These are phyloP conservation scores for Thymelicus lineola DNA, from an alignment of 2,888 invertebrate species.

Conservation along the genomic window DNA sequence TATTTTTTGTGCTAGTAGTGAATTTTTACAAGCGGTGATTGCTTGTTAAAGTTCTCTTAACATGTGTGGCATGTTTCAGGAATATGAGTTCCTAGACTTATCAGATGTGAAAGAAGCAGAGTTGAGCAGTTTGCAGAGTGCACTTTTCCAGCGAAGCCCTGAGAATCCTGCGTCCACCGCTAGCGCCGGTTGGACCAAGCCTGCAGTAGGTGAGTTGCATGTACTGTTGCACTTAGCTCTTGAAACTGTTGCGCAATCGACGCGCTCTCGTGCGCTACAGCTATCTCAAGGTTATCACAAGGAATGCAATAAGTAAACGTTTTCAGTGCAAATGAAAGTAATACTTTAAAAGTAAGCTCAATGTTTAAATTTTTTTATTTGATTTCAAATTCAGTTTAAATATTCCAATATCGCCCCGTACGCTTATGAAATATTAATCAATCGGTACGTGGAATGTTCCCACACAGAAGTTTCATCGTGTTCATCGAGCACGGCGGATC, in stretches of 20 bases:
- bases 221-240: slow-evolving; percentile 22
- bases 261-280: slow-evolving; percentile 30
- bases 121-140: slow-evolving; percentile 86
- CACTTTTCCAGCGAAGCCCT: slow-evolving; percentile 78
- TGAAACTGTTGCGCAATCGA: slow-evolving; percentile 23
- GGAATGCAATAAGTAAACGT: slow-evolving; percentile 17
- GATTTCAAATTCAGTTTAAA: neutral
- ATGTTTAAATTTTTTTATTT: neutral
- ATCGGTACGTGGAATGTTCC: slow-evolving; percentile 5
- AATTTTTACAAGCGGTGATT: slow-evolving; percentile 24
- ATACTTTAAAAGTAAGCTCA: slow-evolving; percentile 9
- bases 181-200: slow-evolving; percentile 64
- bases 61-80: slow-evolving; percentile 78
- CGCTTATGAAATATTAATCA: slow-evolving; percentile 8
- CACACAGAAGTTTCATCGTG: slow-evolving; percentile 71
- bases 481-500: slow-evolving; percentile 71
- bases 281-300: slow-evolving; percentile 32
- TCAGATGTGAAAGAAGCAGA: slow-evolving; percentile 89
- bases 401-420: neutral
- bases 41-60: slow-evolving; percentile 48
- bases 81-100: slow-evolving; percentile 90
- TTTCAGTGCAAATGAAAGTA: slow-evolving; percentile 18
- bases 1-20: neutral
- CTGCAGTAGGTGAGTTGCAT: slow-evolving; percentile 64
- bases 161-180: slow-evolving; percentile 60